phyloP scores from a whole-genome alignment of 1,140 invertebrate genomes.

The Varroa destructor region DNA sequence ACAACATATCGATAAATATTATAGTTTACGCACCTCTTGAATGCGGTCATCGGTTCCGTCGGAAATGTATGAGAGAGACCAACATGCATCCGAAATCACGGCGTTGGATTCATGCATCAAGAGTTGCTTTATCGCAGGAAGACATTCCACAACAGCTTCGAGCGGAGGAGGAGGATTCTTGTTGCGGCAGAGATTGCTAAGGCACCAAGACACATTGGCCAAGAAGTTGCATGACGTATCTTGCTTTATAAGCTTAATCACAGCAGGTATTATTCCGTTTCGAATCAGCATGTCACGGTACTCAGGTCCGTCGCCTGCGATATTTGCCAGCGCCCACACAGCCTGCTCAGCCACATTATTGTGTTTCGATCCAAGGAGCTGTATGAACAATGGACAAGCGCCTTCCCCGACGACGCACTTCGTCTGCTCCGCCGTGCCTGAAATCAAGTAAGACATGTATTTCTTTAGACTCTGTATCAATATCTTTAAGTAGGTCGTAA shows the following conservation, averaged over 20 bases:
- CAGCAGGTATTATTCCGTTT: constrained; percentile 39
- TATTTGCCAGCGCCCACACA: constrained; percentile 93
- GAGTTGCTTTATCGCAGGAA: neutral
- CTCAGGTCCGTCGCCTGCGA: constrained; percentile 67
- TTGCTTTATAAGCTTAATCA: constrained; percentile 33
- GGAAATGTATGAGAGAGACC: constrained; percentile 89
- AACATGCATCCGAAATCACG: constrained; percentile 63
- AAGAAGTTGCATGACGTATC: constrained; percentile 32
- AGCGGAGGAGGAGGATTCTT: constrained; percentile 38
- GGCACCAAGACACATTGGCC: constrained; percentile 41
- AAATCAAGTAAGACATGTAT: too few species aligned
- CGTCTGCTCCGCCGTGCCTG: constrained; percentile 46
- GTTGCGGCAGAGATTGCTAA: constrained; percentile 41
- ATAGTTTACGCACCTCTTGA: constrained; percentile 49
- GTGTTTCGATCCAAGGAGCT: constrained; percentile 56
- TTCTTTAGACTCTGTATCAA: too few species aligned
- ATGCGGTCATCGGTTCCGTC: constrained; percentile 89
- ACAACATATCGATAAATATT: neutral
- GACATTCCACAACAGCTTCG: constrained; percentile 1
- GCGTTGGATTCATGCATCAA: neutral
- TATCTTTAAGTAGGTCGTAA: too few species aligned
- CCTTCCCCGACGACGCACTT: constrained; percentile 48
- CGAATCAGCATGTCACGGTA: constrained; percentile 56
- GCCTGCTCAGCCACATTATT: constrained; percentile 79
- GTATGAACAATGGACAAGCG: constrained; percentile 68